A percentile compares a stretch with the other conserved stretches of the same genome.
These are phyloP conservation scores for Leptinotarsa texana DNA, from an alignment of 1,140 invertebrate genomes.

Conservation along the genomic window DNA sequence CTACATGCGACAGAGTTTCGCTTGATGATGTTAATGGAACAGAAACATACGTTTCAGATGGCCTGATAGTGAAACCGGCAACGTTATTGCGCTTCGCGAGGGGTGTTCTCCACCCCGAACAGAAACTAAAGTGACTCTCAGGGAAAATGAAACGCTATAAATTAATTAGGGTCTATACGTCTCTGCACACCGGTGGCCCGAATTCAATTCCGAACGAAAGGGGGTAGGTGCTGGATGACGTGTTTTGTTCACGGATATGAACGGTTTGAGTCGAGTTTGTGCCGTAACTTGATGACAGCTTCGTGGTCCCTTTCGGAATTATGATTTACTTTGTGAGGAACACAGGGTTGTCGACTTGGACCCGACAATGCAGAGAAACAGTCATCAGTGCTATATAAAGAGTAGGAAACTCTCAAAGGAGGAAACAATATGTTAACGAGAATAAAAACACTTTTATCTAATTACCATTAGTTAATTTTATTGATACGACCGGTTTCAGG, in stretches of 20 bases:
- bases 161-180: slow-evolving; percentile 16
- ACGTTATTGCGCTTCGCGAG: slow-evolving; percentile 4
- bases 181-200: neutral
- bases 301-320: neutral
- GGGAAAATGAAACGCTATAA: slow-evolving; percentile 23
- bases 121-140: slow-evolving; percentile 13
- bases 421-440: too few relatives aligned
- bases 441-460: too few relatives aligned
- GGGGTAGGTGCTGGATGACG: neutral
- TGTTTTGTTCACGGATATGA: neutral
- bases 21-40: slow-evolving; percentile 2
- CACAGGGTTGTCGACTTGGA: too few relatives aligned
- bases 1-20: slow-evolving; percentile 5
- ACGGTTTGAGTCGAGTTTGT: neutral
- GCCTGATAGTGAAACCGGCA: slow-evolving; percentile 1
- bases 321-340: neutral
- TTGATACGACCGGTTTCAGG: too few relatives aligned
- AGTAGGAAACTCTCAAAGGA: too few relatives aligned
- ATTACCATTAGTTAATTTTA: too few relatives aligned
- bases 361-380: too few relatives aligned
- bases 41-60: slow-evolving; percentile 2
- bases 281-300: neutral
- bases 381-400: too few relatives aligned
- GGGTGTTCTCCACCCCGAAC: slow-evolving; percentile 3
- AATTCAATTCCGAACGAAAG: neutral